Evolutionary conservation across 2,113 vertebrate species (phyloP), one percentile per base, ranked within the genome.

Genomic region (Spilogale gracilis): DNA sequence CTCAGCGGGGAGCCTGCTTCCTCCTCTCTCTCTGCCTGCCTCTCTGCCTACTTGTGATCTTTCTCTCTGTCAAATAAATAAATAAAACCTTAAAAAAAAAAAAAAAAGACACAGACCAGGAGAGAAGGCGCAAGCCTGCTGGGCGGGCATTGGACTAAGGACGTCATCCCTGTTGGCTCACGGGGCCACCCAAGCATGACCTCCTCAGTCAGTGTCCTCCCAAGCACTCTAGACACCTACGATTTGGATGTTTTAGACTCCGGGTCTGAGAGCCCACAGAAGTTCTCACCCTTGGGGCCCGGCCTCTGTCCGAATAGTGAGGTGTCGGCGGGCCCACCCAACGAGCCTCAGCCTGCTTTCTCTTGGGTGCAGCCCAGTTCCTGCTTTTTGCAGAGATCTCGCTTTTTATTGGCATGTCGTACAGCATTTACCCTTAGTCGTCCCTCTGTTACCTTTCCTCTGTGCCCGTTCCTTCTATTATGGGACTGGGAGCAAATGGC

Each of bases 101-200:
- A n/a, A n/a, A n/a, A n/a, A n/a, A n/a, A n/a, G 52, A 54, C 52
- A 52, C 23, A 50, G 63, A 16, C 43, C 38, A 11, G 82, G 69
- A 43, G 65, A 61, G 20, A 65, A 23, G 48, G 48, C 6, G 2
- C 30, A 45, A 18, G 25, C 12, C 14, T 3, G 27, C 5, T 0
- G 3, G 67, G 27, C 3, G 1, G 5, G 9, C 50, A 5, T 7
- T 0, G 2, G 23, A 6, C 23, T 45, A 17, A 17, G 32, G 14
- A n/a, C 3, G 9, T 9, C 60, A 9, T 25, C 60, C 3, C 9
- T 9, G 9, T 2, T 2, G 0, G 38, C 54, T 56, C 83, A 13
- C 0, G 4, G 20, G 38, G n/a, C 27, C 25, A 60, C 90, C 50
- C 38, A 43, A 52, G 30, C 45, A 58, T 61, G n/a, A 54, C 17